These are phyloP conservation scores for Caenorhabditis becei DNA, from an alignment of 2,888 invertebrate species.

Conservation along the genomic window DNA sequence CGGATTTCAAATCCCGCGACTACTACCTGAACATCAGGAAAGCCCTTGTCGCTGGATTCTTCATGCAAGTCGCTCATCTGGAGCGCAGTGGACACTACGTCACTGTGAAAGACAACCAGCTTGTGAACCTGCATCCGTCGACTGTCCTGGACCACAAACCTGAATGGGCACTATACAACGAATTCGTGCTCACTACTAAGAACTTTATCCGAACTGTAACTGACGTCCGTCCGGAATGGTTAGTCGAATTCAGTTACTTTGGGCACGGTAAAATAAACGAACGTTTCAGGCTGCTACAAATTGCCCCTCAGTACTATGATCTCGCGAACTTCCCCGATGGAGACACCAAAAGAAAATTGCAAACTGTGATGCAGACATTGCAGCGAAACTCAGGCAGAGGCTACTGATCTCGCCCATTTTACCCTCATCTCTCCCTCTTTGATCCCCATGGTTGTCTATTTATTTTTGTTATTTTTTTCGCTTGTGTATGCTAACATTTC, in stretches of 20 bases:
- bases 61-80: conserved; percentile 99
- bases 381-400: conserved; percentile 56
- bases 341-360: conserved; percentile 94
- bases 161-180: conserved; percentile 99
- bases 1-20: conserved; percentile 96
- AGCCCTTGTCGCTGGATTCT: conserved; percentile 97
- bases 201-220: conserved; percentile 99
- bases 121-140: conserved; percentile 98
- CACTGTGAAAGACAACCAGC: conserved; percentile 99
- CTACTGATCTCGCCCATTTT: conserved; percentile 37
- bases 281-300: conserved; percentile 88
- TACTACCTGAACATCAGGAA: conserved; percentile 99
- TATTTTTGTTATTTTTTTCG: conserved; percentile 17
- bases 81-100: conserved; percentile 98
- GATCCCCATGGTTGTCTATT: conserved; percentile 23
- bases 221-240: conserved; percentile 94
- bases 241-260: conserved; percentile 11
- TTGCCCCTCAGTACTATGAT: conserved; percentile 98
- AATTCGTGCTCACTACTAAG: conserved; percentile 99
- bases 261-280: background rate
- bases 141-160: conserved; percentile 99
- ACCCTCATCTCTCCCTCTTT: conserved; percentile 5
- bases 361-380: conserved; percentile 82
- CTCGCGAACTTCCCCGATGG: conserved; percentile 97
- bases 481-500: background rate